These are phyloP conservation scores for Caenorhabditis elegans DNA, from an alignment of 1,140 invertebrate species.

Conservation along the genomic window DNA sequence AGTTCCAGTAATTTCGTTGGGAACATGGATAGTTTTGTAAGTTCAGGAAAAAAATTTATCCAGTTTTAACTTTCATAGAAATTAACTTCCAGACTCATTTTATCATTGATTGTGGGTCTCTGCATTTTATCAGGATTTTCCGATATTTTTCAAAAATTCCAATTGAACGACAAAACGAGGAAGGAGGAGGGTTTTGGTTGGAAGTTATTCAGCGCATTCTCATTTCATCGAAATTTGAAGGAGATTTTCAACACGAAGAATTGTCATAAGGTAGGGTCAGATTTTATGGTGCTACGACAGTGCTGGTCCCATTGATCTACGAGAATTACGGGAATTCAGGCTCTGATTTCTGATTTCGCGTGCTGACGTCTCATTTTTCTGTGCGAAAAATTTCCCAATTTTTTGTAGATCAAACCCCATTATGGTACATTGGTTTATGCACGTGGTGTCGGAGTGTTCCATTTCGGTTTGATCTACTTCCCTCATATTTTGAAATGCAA, in stretches of 20 bases:
- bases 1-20: not conserved
- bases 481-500: too few species aligned
- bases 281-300: too few species aligned
- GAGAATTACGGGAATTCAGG: too few species aligned
- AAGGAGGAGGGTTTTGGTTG: not conserved
- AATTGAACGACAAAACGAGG: not conserved
- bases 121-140: not conserved
- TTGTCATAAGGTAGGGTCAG: not conserved
- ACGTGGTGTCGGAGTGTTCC: too few species aligned
- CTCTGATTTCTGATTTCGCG: too few species aligned
- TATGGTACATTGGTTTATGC: too few species aligned
- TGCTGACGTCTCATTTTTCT: too few species aligned
- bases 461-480: too few species aligned
- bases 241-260: slow-evolving; percentile 9
- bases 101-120: not conserved
- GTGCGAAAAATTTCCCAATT: too few species aligned
- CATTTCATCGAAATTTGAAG: not conserved
- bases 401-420: too few species aligned
- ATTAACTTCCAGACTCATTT: not conserved
- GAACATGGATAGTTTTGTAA: not conserved
- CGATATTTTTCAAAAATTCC: not conserved
- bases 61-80: not conserved
- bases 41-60: too few species aligned
- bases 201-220: not conserved
- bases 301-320: too few species aligned